Base-by-base conservation (phyloP, 2,888 invertebrate species). In the Dioctria linearis region DNA sequence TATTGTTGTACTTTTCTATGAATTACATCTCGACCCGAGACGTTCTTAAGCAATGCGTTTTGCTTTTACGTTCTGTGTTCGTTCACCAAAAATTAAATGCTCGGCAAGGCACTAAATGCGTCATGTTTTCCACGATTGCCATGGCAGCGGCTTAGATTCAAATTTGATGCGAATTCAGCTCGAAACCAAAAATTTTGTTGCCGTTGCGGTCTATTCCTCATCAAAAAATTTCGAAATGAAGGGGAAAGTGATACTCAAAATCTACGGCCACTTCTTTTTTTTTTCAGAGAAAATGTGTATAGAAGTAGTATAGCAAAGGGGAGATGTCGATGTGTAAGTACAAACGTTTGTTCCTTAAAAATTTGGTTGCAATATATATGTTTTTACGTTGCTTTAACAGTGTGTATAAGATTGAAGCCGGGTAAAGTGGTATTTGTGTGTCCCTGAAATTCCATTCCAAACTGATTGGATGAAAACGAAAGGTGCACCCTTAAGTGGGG, bases 391-490 rank as follows among this genome's bases (percentile, higher is more conserved):
- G 25, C 2, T 37, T 61, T 37, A 3, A 61, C 39, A 4, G 13
- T 13, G 37, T 54, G 69, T 40, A 54, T 13, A 25, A 54, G n/a
- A 3, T 4, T 25, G 54, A 3, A 39, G 40, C 66, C 66, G 66
- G 66, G 9, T 43, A 43, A 5, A 3, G n/a, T 66, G 5, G 73
- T 73, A 8, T n/a, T 73, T 0, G 73, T 73, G 73, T 73, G 73
- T 54, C 61, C 76, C 61, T 76, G 76, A 76, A 76, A 63, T 63
- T 59, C 69, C 86, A 63, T 63, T 59, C 69, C 86, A 86, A 86
- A 79, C 59, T 85, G 85, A 84, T 83, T 84, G 84, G 85, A 91
- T 91, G 92, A 92, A 92, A 92, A 92, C 91, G 92, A 92, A 92
- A 92, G 92, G 92, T 92, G 91, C 79, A 69, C 69, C 42, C 54